Evolutionary conservation across 2,888 invertebrate genomes (phyloP), one percentile per base, ranked within the genome.

Genomic region (Lasioglossum marginatum): DNA sequence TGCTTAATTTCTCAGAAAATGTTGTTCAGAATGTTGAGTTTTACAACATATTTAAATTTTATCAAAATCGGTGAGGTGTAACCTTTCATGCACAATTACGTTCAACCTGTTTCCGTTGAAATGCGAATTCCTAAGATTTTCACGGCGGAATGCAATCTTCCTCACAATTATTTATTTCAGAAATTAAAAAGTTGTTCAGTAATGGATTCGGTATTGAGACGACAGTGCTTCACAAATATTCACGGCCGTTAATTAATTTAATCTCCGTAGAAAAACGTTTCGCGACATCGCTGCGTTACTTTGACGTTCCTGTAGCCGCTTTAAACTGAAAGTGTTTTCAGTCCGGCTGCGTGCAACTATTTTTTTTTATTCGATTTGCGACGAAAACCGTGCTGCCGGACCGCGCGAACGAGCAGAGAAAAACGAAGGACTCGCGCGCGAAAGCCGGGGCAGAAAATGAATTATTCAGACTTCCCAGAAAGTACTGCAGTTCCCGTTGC

Each of bases 221-320:
- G n/a, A 12, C n/a, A 31, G 23, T 70, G 57, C 19, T 34, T 70
- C 23, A 16, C 14, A 70, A 73, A 75, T 48, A 57, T 34, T 31
- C n/a, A 23, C 23, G 37, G 0, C 40, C 8, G 40, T 52, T 80
- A 75, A 80, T 80, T 68, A 75, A 66, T 66, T 80, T 80, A 43
- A 37, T 37, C 45, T 23, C 31, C 31, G 31, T 27, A 66, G 16
- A 48, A n/a, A 40, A 37, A 37, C 40, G 43, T 71, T 43, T 71
- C n/a, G 2, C n/a, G 40, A 75, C 48, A 16, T 31, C 48, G 3
- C 57, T 6, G 48, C n/a, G 31, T 74, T 80, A 66, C 66, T 80
- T 80, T 80, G 66, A 75, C n/a, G 48, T 68, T 27, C 6, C 40
- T 3, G 31, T n/a, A 40, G 75, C n/a, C 68, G 75, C 40, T 80